These are phyloP conservation scores for Heliconius aoede DNA, from an alignment of 2,888 invertebrate species.

Conservation along the genomic window DNA sequence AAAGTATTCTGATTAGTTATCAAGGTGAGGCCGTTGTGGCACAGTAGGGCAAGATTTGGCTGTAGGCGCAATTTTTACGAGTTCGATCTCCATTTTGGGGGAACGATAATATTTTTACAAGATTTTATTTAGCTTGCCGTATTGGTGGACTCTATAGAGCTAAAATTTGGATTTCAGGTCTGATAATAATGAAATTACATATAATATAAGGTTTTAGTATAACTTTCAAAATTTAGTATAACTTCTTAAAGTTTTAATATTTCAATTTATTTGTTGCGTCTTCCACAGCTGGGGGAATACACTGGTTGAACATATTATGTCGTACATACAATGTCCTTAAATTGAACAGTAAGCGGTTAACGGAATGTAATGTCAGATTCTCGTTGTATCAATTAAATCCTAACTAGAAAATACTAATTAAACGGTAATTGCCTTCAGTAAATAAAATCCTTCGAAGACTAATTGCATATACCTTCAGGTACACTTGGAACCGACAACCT, in stretches of 20 bases:
- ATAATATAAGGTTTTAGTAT: too few species aligned
- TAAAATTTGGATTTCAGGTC: too few species aligned
- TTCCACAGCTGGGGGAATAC: too few species aligned
- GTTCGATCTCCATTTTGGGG: background rate
- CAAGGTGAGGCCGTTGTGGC: background rate
- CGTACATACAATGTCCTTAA: too few species aligned
- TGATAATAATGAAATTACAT: too few species aligned
- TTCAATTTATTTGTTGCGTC: too few species aligned
- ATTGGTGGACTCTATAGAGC: too few species aligned
- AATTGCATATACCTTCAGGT: slow-evolving; percentile 8
- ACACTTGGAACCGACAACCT: slow-evolving; percentile 17
- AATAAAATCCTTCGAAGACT: slow-evolving; percentile 4
- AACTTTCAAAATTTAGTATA: too few species aligned
- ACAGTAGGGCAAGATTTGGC: background rate
- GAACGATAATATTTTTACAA: background rate
- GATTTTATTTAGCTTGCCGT: too few species aligned
- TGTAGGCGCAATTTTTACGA: background rate
- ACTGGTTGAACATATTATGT: too few species aligned
- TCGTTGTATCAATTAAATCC: background rate
- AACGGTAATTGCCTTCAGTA: slow-evolving; percentile 5
- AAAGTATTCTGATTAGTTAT: background rate
- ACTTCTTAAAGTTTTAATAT: too few species aligned
- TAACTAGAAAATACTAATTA: background rate
- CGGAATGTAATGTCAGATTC: background rate
- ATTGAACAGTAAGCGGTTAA: background rate